These are phyloP conservation scores for Iguana delicatissima DNA, from an alignment of 2,797 vertebrate genomes.

Conservation along the genomic window DNA sequence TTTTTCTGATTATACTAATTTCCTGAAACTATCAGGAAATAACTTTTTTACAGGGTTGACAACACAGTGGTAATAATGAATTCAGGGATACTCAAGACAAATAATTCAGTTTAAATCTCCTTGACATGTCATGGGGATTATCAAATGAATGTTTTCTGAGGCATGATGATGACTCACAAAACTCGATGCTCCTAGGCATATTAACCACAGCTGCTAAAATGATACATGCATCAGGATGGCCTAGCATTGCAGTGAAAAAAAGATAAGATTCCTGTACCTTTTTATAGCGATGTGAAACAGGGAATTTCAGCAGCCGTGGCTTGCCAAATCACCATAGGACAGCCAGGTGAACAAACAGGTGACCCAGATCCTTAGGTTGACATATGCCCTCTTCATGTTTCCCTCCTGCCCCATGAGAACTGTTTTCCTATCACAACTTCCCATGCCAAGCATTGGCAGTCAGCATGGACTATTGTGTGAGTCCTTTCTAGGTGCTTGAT, in stretches of 20 bases:
- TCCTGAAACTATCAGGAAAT: constrained; percentile 24
- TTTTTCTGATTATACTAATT: constrained; percentile 11
- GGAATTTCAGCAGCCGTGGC: too few species aligned
- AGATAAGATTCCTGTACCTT: too few species aligned
- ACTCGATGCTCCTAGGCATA: background rate
- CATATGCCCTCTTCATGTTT: background rate
- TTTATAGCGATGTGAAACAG: too few species aligned
- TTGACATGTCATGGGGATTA: constrained; percentile 48
- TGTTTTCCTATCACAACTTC: background rate
- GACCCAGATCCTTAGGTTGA: background rate
- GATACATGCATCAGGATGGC: background rate
- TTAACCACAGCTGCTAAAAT: background rate
- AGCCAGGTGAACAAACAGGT: background rate
- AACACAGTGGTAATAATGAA: background rate
- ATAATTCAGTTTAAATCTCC: constrained; percentile 38
- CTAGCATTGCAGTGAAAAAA: too few species aligned
- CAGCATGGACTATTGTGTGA: background rate
- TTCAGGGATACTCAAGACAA: constrained; percentile 18
- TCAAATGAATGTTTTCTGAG: constrained; percentile 27
- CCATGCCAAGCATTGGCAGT: background rate
- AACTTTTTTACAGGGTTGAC: background rate
- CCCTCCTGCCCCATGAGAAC: background rate
- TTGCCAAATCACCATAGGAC: too few species aligned
- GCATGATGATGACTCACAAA: background rate
- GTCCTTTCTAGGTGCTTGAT: background rate